Conservation (phyloP, 1,140 invertebrate species). For the Plectus sambesii region DNA sequence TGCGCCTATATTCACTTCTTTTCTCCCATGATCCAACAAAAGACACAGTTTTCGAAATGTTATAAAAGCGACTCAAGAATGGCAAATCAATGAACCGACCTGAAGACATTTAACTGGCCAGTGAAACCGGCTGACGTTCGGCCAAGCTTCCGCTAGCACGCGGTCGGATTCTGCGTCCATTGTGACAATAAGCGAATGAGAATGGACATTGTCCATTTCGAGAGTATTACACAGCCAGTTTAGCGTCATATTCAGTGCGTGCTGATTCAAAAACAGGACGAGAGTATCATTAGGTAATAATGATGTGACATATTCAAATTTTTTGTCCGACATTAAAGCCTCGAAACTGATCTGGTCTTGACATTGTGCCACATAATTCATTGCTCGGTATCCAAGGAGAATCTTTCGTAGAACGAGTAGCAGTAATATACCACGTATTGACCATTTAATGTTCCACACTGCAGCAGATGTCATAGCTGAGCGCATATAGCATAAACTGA, state of each 20-base stretch:
- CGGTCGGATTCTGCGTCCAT: constrained; percentile 16
- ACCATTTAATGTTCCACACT: no score
- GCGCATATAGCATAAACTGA: no score
- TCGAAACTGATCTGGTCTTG: constrained; percentile 19
- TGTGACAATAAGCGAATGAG: constrained; percentile 17
- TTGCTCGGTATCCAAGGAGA: constrained; percentile 12
- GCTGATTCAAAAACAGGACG: constrained; percentile 18
- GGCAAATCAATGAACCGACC: no score
- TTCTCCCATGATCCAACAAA: no score
- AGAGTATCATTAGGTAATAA: constrained; percentile 9
- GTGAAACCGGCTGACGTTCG: constrained; percentile 12
- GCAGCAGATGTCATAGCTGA: no score
- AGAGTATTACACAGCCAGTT: constrained; percentile 25
- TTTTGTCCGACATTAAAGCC: constrained; percentile 10
- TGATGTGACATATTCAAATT: constrained; percentile 5
- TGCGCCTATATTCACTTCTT: no score
- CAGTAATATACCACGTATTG: constrained; percentile 9
- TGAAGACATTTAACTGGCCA: constrained; percentile 18
- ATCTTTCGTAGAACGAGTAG: constrained; percentile 17
- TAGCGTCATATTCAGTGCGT: constrained; percentile 23
- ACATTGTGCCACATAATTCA: constrained; percentile 13
- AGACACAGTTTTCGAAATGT: no score
- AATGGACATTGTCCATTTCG: constrained; percentile 18
- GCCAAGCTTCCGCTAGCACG: constrained; percentile 12
- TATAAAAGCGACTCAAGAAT: no score